phyloP scores from a whole-genome alignment of 2,888 invertebrate genomes.

The Nudaria mundana region DNA sequence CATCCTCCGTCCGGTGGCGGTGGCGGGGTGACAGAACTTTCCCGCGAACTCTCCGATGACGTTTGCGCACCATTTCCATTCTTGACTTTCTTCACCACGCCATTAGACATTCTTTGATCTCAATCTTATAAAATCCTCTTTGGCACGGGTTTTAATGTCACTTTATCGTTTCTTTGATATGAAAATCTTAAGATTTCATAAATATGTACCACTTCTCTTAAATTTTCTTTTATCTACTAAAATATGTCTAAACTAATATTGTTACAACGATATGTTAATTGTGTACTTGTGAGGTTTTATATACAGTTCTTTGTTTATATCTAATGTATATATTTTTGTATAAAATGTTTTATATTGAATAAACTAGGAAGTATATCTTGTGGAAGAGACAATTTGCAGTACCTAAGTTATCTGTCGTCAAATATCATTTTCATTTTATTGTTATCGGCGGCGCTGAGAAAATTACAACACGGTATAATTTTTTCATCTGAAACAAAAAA shows the following conservation, averaged over 20 bases:
- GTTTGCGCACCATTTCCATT: slow-evolving; percentile 53
- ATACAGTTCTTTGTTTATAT: slow-evolving; percentile 15
- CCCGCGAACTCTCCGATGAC: slow-evolving; percentile 51
- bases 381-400: slow-evolving; percentile 40
- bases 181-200: slow-evolving; percentile 29
- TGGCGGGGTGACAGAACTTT: slow-evolving; percentile 62
- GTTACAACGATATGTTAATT: slow-evolving; percentile 51
- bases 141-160: slow-evolving; percentile 35
- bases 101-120: slow-evolving; percentile 64
- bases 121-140: slow-evolving; percentile 21
- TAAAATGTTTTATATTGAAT: slow-evolving; percentile 19
- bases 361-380: slow-evolving; percentile 29
- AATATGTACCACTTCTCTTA: slow-evolving; percentile 25
- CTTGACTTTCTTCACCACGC: slow-evolving; percentile 58
- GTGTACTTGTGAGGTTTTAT: slow-evolving; percentile 24
- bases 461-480: slow-evolving; percentile 1
- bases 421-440: slow-evolving; percentile 53
- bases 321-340: slow-evolving; percentile 30
- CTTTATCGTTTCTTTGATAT: slow-evolving; percentile 49
- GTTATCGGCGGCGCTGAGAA: too few relatives aligned
- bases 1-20: slow-evolving; percentile 96
- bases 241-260: slow-evolving; percentile 35
- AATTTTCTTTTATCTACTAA: slow-evolving; percentile 24
- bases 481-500: slow-evolving; percentile 53
- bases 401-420: slow-evolving; percentile 49